Percentiles rank a stretch among this genome's conserved stretches.
These are phyloP conservation scores for Hanleya hanleyi DNA, from an alignment of 2,888 invertebrate genomes.

Conservation along the genomic window DNA sequence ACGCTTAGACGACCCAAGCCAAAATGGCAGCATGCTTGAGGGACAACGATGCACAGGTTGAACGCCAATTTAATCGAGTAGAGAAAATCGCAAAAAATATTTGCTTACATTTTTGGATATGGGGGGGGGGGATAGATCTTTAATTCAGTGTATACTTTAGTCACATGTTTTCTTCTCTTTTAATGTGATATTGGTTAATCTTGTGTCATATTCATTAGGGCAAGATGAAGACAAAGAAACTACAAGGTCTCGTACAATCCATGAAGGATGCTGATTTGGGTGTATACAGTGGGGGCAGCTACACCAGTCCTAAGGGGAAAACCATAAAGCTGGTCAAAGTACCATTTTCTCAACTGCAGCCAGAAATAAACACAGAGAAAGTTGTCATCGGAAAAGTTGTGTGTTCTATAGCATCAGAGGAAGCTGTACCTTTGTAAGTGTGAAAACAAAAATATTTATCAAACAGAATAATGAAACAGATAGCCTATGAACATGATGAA, in stretches of 20 bases:
- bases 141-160: too few relatives aligned
- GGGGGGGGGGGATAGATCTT: too few relatives aligned
- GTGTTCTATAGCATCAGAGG: slow-evolving; percentile 84
- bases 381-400: slow-evolving; percentile 86
- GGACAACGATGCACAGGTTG: too few relatives aligned
- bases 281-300: slow-evolving; percentile 79
- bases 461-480: too few relatives aligned
- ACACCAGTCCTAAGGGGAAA: slow-evolving; percentile 76
- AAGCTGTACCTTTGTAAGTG: slow-evolving; percentile 78
- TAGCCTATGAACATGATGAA: too few relatives aligned
- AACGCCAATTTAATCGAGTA: too few relatives aligned
- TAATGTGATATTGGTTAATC: too few relatives aligned
- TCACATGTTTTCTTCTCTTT: too few relatives aligned
- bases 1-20: too few relatives aligned
- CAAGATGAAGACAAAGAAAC: slow-evolving; percentile 83
- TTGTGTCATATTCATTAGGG: slow-evolving; percentile 69
- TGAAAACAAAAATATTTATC: not conserved
- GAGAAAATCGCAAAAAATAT: too few relatives aligned
- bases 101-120: too few relatives aligned
- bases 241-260: slow-evolving; percentile 80
- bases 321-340: slow-evolving; percentile 76
- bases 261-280: slow-evolving; percentile 80
- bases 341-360: slow-evolving; percentile 77
- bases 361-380: slow-evolving; percentile 80
- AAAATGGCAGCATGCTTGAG: too few relatives aligned